Evolutionary conservation across 1,140 invertebrate species (phyloP), one percentile per base, ranked within the genome.

Genomic region (Trachymyrmex septentrionalis): DNA sequence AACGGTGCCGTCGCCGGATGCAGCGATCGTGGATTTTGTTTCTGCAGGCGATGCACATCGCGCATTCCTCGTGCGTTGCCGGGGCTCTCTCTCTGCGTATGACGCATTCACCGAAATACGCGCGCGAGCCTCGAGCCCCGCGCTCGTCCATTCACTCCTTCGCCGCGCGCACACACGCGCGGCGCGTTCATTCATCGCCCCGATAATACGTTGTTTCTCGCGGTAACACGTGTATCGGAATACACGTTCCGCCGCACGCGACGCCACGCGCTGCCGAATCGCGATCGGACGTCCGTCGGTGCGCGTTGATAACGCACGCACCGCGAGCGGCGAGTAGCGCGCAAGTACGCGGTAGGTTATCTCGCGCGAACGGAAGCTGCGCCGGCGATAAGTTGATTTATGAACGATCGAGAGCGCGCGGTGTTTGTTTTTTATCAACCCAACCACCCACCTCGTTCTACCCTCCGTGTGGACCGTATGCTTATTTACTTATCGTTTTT

Each of bases 21-120:
- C 61, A n/a, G 14, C 21, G 10, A 69, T 57, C 57, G 66, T 82
- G 34, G 24, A 75, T 84, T 87, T 84, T 10, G 34, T 86, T 81
- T 75, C 53, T 82, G 77, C 69, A 16, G 69, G 48, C 50, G 24
- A 67, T 78, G 80, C 86, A 85, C 21, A 87, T 73, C 16, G 64
- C 38, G 30, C 67, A 87, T 87, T 87, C 86, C 80, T 50, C n/a
- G 19, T 27, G 59, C 69, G 69, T 84, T 38, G n/a, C 48, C 75
- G 27, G 24, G 59, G n/a, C 12, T 19, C n/a, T n/a, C n/a, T n/a
- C n/a, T n/a, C 7, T 6, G 30, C 30, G 63, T 61, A 63, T 86
- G 85, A 86, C 85, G 64, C 69, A 63, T 50, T 64, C 57, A 27
- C 78, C 69, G 21, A 87, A 87, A 87, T 84, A 67, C 80, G 69